Conservation (phyloP, 2,888 invertebrate species). For the Xylophagus ater region DNA sequence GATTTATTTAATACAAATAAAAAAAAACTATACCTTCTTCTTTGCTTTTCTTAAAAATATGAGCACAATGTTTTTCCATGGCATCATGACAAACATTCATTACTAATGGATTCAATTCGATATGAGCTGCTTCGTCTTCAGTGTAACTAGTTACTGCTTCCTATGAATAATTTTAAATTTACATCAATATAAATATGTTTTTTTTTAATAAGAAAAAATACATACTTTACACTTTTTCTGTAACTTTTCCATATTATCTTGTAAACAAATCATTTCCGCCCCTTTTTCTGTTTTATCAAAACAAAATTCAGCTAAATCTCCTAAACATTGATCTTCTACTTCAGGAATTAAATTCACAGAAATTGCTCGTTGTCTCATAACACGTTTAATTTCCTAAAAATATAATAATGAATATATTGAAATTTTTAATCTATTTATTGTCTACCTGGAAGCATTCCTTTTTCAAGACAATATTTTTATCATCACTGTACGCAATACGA, state of each 20-base stretch:
- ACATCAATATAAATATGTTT: neutral
- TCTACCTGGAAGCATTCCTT: constrained; percentile 41
- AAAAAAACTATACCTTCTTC: constrained; percentile 48
- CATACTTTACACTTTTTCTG: constrained; percentile 57
- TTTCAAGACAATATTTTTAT: constrained; percentile 43
- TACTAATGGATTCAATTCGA: constrained; percentile 81
- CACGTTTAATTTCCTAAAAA: constrained; percentile 70
- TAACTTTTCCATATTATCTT: constrained; percentile 66
- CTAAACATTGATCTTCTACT: constrained; percentile 81
- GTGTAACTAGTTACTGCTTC: constrained; percentile 70
- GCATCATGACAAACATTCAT: constrained; percentile 69
- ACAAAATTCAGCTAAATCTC: constrained; percentile 74
- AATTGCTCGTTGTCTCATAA: constrained; percentile 86
- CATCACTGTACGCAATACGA: constrained; percentile 48
- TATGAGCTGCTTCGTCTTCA: constrained; percentile 77
- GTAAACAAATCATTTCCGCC: constrained; percentile 87
- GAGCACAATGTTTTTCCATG: constrained; percentile 64
- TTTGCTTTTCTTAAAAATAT: constrained; percentile 53
- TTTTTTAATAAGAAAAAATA: neutral
- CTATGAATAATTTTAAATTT: constrained; percentile 12
- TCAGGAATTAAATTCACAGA: constrained; percentile 90
- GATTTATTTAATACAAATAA: neutral
- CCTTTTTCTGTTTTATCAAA: constrained; percentile 75
- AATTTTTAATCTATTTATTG: neutral
- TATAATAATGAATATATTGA: neutral